Base-by-base conservation (phyloP, 2,888 invertebrate genomes). In the Anarsia innoxiella region DNA sequence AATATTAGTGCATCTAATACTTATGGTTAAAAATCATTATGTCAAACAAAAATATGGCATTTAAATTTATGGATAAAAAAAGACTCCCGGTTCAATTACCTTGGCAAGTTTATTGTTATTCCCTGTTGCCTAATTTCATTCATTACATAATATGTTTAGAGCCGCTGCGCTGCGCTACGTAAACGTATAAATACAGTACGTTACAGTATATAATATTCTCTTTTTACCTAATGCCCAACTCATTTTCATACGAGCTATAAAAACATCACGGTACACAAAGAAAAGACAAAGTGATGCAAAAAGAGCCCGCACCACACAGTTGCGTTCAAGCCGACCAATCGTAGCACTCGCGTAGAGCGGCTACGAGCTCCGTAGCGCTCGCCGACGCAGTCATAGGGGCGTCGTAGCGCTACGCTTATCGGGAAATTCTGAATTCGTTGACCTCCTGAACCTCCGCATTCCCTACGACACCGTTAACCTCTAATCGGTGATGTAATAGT, bases 311-410 rank as follows among this genome's bases (percentile, higher is more conserved):
- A 26, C n/a, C n/a, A n/a, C n/a, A n/a, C 28, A 23, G 40, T 31
- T 28, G 23, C 42, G 38, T 37, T 40, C 54, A 50, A 36, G 48
- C 48, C 59, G 55, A 49, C 66, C 70, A 72, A 72, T 73, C 72
- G 69, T 65, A 67, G 72, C 66, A 43, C 40, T 41, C 50, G 44
- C 70, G 75, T 74, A 74, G 75, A 33, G 64, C 63, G 66, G 63
- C 80, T 80, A 80, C 79, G 76, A 70, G 63, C 53, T 66, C 64
- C 73, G 77, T 73, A 76, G 77, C 71, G 58, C 49, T 45, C 62
- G 59, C 53, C 71, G 76, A 69, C 77, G 76, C 76, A 77, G 67
- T 66, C 63, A 58, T 51, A 58, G 28, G 67, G 66, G 66, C 67
- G 69, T 60, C 72, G 74, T 68, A 69, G 75, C 69, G 65, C 66